These are phyloP conservation scores for Theropithecus gelada DNA, from an alignment of 2,113 vertebrate genomes.

Conservation along the genomic window DNA sequence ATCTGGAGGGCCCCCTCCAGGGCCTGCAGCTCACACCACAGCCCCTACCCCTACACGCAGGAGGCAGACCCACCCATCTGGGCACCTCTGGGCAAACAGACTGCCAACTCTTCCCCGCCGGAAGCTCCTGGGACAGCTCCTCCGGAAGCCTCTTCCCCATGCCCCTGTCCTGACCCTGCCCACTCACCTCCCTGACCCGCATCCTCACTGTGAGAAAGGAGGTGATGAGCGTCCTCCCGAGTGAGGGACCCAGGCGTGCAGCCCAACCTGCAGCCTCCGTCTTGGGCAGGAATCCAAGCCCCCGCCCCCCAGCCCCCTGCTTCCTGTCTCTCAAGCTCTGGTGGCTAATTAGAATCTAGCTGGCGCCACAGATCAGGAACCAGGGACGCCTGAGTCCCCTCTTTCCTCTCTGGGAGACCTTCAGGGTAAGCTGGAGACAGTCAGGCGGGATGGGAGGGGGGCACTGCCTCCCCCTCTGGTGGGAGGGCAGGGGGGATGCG, in stretches of 20 bases:
- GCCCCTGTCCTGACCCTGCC: not conserved
- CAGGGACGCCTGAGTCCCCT: slow-evolving; percentile 60
- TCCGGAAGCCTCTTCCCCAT: not conserved
- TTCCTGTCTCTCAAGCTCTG: slow-evolving; percentile 23
- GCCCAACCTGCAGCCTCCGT: not conserved
- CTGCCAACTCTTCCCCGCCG: not conserved
- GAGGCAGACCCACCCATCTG: not conserved
- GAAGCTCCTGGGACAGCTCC: not conserved
- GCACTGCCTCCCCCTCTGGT: not conserved
- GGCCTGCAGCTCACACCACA: not conserved
- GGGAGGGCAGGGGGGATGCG: not conserved
- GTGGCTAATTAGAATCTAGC: slow-evolving; percentile 65
- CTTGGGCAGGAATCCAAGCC: not conserved
- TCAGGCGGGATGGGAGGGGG: not conserved
- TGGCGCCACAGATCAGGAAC: slow-evolving; percentile 61
- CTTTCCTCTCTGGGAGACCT: slow-evolving; percentile 31
- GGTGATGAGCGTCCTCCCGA: accelerated
- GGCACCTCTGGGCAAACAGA: not conserved
- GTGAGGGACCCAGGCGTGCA: not conserved
- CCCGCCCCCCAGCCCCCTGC: not conserved
- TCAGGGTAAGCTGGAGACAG: slow-evolving; percentile 52
- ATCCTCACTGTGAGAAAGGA: not conserved
- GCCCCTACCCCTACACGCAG: not conserved
- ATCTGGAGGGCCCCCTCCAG: not conserved
- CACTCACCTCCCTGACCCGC: not conserved